Evolutionary conservation across 2,113 vertebrate species (phyloP), one percentile per base, ranked within the genome.

Genomic region (Puma concolor): DNA sequence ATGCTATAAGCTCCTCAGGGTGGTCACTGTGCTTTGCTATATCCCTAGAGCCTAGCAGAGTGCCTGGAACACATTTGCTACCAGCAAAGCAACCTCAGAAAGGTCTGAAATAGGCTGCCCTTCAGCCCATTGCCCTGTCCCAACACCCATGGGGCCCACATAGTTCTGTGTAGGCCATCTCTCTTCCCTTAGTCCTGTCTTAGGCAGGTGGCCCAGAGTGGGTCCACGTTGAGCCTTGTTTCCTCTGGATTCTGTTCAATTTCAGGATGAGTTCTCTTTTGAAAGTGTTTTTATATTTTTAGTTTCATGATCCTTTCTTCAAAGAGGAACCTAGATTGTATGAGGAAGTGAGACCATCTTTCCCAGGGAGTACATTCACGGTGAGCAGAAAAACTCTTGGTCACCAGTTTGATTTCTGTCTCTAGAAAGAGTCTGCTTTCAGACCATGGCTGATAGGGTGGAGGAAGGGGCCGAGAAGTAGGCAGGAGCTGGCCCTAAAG

Each of bases 391-490:
- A 94, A 89, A 86, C 44, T 27, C 64, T 89, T 2, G 0, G 52
- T 93, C 71, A 86, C 52, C 54, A 88, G 80, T 92, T 86, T 94
- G 72, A 90, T 38, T 90, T 97, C 87, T 91, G 92, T 96, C 90
- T 97, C 54, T 91, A 94, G 89, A 96, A 93, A 89, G 27, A 66
- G 12, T 84, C 67, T 93, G 74, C 63, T 48, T 69, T 91, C 57
- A 82, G 82, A 86, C 57, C 36, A 25, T 57, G 86, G 92, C 64
- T 82, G 74, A 77, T 66, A 29, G 89, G 38, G 67, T 97, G 67
- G 92, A 87, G 84, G 69, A 41, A 8, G 31, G 41, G 36, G 71
- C 88, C 94, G 81, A 76, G 66, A 64, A 76, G 66, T 74, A 88
- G 94, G 85, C 91, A 88, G 77, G 66, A 96, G 85, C 80, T 29